Evolutionary conservation across 1,140 invertebrate species (phyloP), one percentile per base, ranked within the genome.

Genomic region (Ectropis grisescens): DNA sequence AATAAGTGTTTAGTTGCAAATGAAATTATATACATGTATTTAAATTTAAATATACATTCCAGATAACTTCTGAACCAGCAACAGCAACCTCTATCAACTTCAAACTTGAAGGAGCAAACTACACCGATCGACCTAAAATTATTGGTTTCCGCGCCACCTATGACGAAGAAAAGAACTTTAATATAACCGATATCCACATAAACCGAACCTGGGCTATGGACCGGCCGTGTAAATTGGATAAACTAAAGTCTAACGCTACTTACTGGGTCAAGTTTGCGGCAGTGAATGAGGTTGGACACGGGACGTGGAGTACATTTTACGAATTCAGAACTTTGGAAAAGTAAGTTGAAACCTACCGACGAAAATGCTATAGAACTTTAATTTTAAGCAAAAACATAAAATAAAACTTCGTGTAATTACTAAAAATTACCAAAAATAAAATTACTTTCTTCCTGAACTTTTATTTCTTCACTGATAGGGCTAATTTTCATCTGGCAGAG

Each of bases 211-310:
- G 76, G 72, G 54, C 64, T 11, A 39, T 56, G 2, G 53, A 65
- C 3, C 54, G 62, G 27, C 58, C 58, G 0, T 65, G 47, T 19
- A 65, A 41, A 34, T 25, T 81, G 29, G 60, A 69, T 13, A 65
- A 53, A 27, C 45, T 81, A 28, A 60, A 53, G 29, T 53, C 67
- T 1, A 67, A 66, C 11, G 68, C 58, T 2, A 65, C 49, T 4
- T 78, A 81, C 38, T 45, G 35, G 8, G 50, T 81, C n/a, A 74
- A 38, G 33, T 76, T 81, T 29, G 69, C 69, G 2, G 70, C 70
- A 3, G 37, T 70, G 4, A 81, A 78, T 29, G 42, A 50, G 13
- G 70, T 74, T 14, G 72, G 70, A 0, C 31, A 37, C 1, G 64
- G 75, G 9, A 14, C 33, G 10, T 81, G 64, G 65, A 60, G 55